phyloP scores from a whole-genome alignment of 2,888 invertebrate species.

The Adela reaumurella region DNA sequence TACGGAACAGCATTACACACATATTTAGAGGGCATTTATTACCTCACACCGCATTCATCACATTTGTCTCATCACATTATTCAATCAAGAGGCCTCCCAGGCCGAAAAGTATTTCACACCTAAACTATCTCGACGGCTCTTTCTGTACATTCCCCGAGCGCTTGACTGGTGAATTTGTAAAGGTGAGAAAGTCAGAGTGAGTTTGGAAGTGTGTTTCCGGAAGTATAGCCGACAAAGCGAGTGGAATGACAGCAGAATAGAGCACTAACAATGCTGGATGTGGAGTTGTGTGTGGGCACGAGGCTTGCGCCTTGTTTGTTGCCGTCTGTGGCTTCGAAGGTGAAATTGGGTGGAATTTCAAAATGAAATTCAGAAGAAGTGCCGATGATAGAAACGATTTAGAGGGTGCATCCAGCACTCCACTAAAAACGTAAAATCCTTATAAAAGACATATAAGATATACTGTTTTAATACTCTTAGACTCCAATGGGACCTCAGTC shows the following conservation, averaged over 20 bases:
- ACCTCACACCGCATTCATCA: constrained; percentile 24
- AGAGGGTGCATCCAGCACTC: no score
- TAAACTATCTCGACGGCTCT: no score
- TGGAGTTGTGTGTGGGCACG: not conserved
- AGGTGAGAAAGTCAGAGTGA: constrained; percentile 9
- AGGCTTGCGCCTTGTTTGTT: not conserved
- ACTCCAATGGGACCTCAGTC: no score
- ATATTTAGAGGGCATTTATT: constrained; percentile 30
- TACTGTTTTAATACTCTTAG: no score
- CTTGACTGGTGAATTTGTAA: constrained; percentile 37
- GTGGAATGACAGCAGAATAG: not conserved
- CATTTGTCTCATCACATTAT: constrained; percentile 32
- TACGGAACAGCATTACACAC: constrained; percentile 18
- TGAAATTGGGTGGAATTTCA: no score
- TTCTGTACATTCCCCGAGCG: no score
- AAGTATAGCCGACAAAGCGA: not conserved
- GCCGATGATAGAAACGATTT: no score
- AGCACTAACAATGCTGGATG: not conserved
- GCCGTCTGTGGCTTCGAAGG: no score
- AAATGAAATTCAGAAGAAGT: no score
- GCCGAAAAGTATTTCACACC: constrained; percentile 35
- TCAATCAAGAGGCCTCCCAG: constrained; percentile 29
- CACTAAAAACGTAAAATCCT: no score
- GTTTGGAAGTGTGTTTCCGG: not conserved
- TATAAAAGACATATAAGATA: no score